phyloP scores from a whole-genome alignment of 2,888 invertebrate genomes.

The Tetramorium bicarinatum region DNA sequence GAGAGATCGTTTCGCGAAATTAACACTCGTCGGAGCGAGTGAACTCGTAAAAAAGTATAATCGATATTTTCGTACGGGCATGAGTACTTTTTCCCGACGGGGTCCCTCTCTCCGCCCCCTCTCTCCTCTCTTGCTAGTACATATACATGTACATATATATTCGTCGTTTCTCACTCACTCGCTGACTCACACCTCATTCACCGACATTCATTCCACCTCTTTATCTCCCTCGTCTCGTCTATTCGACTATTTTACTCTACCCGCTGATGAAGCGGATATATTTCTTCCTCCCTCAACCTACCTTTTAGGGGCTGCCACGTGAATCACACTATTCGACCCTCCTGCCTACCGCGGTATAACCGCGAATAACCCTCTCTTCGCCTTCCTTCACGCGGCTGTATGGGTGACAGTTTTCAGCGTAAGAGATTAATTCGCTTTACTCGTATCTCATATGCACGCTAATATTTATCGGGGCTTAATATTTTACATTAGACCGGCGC shows the following conservation, averaged over 20 bases:
- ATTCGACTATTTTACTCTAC: constrained; percentile 37
- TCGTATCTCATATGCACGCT: constrained; percentile 58
- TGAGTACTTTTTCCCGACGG: constrained; percentile 65
- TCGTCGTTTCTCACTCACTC: constrained; percentile 30
- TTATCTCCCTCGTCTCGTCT: constrained; percentile 21
- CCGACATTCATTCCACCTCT: constrained; percentile 6
- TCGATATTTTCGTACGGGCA: constrained; percentile 80
- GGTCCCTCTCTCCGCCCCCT: constrained; percentile 23
- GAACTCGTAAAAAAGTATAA: constrained; percentile 79
- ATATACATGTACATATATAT: neutral
- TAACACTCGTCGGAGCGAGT: constrained; percentile 77
- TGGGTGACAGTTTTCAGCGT: constrained; percentile 56
- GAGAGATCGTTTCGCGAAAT: constrained; percentile 77
- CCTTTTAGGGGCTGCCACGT: constrained; percentile 47
- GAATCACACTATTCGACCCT: constrained; percentile 58
- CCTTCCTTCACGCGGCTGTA: neutral
- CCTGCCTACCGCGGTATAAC: neutral
- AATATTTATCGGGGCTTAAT: constrained; percentile 66
- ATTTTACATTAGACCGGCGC: constrained; percentile 71
- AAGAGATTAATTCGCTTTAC: constrained; percentile 73
- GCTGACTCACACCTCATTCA: constrained; percentile 37
- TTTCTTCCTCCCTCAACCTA: neutral
- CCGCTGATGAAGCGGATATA: constrained; percentile 39
- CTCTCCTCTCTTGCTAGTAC: constrained; percentile 27
- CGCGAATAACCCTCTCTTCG: neutral